These are phyloP conservation scores for Charanyca ferruginea DNA, from an alignment of 2,888 invertebrate species.

Conservation along the genomic window DNA sequence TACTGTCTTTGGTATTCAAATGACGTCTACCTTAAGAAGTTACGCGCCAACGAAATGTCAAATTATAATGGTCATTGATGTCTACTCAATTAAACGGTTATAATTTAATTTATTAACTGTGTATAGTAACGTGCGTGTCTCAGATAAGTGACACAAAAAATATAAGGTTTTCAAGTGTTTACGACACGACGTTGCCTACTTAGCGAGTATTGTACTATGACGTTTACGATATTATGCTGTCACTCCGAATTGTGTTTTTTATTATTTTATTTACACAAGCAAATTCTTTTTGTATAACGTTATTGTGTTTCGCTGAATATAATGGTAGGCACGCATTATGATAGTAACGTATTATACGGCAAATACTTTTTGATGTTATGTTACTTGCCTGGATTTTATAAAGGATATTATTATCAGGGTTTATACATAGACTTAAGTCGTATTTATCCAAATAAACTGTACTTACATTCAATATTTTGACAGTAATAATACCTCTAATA, in stretches of 20 bases:
- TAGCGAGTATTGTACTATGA: conserved; percentile 49
- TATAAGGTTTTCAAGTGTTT: conserved; percentile 52
- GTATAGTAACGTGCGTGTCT: conserved; percentile 34
- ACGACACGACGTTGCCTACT: conserved; percentile 40
- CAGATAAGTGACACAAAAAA: conserved; percentile 52
- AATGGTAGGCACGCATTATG: conserved; percentile 19
- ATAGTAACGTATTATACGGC: conserved; percentile 13
- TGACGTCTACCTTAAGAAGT: not conserved
- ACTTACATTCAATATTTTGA: conserved; percentile 60
- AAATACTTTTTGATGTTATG: not conserved
- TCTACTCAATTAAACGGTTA: not conserved
- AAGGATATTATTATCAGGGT: not conserved
- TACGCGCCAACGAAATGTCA: not conserved
- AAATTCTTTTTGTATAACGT: conserved; percentile 30
- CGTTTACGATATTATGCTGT: conserved; percentile 55
- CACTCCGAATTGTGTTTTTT: conserved; percentile 44
- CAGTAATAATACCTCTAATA: conserved; percentile 52
- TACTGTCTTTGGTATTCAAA: conserved; percentile 1
- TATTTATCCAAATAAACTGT: conserved; percentile 32
- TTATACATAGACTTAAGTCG: not conserved
- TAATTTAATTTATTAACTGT: conserved; percentile 53
- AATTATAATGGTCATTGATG: not conserved
- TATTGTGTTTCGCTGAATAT: conserved; percentile 30
- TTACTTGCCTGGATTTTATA: conserved; percentile 3
- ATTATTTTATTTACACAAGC: conserved; percentile 46